Base-by-base conservation (phyloP, 2,113 vertebrate species). In the Falcunculus frontatus region DNA sequence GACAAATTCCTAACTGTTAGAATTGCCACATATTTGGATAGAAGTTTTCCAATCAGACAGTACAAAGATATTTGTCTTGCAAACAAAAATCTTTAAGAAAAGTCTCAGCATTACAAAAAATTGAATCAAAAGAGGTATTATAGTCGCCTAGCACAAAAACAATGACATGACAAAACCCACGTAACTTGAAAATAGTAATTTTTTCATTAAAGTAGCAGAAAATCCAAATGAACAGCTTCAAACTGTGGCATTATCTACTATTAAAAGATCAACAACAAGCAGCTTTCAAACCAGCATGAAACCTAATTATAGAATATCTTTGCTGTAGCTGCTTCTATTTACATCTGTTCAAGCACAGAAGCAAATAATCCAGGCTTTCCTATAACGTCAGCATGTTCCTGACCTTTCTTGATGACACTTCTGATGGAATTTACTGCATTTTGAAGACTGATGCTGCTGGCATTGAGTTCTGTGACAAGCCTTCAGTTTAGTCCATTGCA, bases 271-370 rank as follows among this genome's bases (percentile, higher is more conserved):
- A 93, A 44, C 95, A 97, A 97, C 87, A 97, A 96, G 79, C 72
- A 96, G 95, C 81, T 95, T 97, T 90, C 89, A 90, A 95, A 97
- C 76, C 87, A 97, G 94, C 83, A 91, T 89, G 93, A 95, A 97
- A 97, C 74, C 73, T 96, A 97, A 97, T 98, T 97, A 96, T 92
- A 97, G 93, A 95, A 94, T 91, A 90, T 55, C 87, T 97, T 92
- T 94, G 70, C 69, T 41, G 25, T 87, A 85, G 76, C 92, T 97
- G 88, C 94, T 97, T 97, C 96, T 97, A 96, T 98, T 98, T 97
- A 96, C 90, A 95, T 95, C 74, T 95, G 78, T 80, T 93, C 73
- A 92, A 94, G 92, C 70, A 92, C 93, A 95, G 87, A 94, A 85
- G 68, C 18, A 96, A 97, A 96, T 79, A 93, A 70, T 81, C n/a